Evolutionary conservation across 1,140 invertebrate genomes (phyloP).

Genomic region (Archivesica marissinica): DNA sequence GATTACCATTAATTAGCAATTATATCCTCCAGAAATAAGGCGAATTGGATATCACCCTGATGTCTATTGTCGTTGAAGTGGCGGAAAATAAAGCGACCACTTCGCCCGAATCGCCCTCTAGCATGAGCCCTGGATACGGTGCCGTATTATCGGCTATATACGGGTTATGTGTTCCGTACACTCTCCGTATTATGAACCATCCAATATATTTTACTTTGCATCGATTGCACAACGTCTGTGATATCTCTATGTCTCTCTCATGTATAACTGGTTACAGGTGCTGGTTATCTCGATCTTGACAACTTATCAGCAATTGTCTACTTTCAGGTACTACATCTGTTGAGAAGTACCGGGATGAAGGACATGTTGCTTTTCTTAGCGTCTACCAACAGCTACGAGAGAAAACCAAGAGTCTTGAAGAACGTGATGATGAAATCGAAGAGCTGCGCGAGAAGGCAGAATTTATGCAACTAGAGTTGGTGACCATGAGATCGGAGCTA

Average conservation of each 20-base stretch:
- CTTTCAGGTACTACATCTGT: conserved; percentile 12
- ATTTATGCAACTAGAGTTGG: conserved; percentile 34
- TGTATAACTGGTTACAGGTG: background rate
- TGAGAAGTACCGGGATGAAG: background rate
- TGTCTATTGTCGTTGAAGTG: too few species aligned
- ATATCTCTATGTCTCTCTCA: background rate
- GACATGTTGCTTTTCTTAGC: background rate
- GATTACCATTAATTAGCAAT: too few species aligned
- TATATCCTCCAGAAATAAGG: too few species aligned
- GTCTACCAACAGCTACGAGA: conserved; percentile 43
- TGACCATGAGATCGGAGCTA: conserved; percentile 19
- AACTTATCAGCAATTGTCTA: background rate
- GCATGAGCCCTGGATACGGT: background rate
- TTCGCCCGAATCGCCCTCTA: too few species aligned
- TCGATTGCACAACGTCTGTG: background rate
- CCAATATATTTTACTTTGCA: background rate
- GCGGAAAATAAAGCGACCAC: too few species aligned
- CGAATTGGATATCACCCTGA: too few species aligned
- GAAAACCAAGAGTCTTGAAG: conserved; percentile 18
- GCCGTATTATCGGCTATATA: background rate
- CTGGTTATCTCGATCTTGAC: background rate
- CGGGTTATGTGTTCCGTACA: too few species aligned
- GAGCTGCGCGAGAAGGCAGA: conserved; percentile 33
- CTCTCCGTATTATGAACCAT: too few species aligned
- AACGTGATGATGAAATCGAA: conserved; percentile 16